Evolutionary conservation across 2,888 invertebrate species (phyloP).

Genomic region (Eupithecia tripunctaria): DNA sequence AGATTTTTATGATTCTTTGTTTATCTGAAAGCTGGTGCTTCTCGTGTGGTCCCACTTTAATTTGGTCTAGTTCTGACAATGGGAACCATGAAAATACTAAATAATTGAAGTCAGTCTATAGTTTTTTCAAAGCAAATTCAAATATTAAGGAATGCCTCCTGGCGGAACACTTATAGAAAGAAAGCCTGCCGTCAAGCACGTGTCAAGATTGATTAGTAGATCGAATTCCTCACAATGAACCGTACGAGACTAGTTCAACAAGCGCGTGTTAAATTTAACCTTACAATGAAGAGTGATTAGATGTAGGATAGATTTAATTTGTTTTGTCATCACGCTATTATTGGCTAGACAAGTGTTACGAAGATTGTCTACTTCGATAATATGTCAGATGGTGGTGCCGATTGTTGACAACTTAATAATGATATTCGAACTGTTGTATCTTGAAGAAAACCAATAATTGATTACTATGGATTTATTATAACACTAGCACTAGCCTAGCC

Average conservation of each 20-base stretch:
- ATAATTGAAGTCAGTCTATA: no score
- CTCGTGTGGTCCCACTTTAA: no score
- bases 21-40: no score
- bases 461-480: no score
- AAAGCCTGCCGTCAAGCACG: conserved; percentile 4
- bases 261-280: conserved; percentile 37
- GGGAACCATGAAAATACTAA: no score
- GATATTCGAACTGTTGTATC: neutral
- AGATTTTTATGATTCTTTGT: no score
- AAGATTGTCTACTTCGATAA: neutral
- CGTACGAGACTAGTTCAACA: conserved; percentile 16
- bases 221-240: conserved; percentile 15
- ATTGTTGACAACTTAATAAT: neutral
- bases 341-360: conserved; percentile 8
- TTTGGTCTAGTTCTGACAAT: no score
- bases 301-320: conserved; percentile 27
- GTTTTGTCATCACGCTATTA: conserved; percentile 19
- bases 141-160: no score
- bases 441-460: no score
- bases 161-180: neutral
- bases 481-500: no score
- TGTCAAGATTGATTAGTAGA: conserved; percentile 14
- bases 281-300: conserved; percentile 37
- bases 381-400: conserved; percentile 2
- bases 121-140: no score